A percentile compares a stretch with the other conserved stretches of the same genome.
Conservation (phyloP, 2,797 vertebrate species). For the Triplophysa bombifrons region DNA sequence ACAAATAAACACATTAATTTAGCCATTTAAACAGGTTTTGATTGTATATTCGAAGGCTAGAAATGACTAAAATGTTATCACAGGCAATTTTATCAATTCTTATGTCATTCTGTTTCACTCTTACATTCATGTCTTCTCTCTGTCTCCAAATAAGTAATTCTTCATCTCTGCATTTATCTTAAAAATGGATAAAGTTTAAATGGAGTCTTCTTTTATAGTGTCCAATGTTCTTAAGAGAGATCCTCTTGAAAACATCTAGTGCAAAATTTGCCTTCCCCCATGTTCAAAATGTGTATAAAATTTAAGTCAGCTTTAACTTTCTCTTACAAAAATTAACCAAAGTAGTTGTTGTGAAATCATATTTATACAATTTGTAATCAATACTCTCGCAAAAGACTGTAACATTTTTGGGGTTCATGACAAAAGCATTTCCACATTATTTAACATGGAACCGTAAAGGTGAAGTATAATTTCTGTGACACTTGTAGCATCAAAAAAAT, state of each 20-base stretch:
- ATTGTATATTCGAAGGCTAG: conserved; percentile 18
- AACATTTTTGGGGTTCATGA: neutral
- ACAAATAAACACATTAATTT: conserved; percentile 14
- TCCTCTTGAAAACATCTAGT: conserved; percentile 9
- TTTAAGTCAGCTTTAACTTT: neutral
- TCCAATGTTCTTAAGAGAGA: neutral
- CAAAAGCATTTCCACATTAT: conserved; percentile 27
- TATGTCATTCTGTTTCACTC: neutral
- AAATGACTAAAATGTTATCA: no score
- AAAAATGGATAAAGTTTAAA: neutral
- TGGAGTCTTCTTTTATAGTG: neutral
- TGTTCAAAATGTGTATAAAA: neutral
- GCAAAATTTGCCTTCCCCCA: conserved; percentile 21
- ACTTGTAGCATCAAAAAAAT: neutral
- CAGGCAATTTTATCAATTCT: no score
- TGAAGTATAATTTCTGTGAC: neutral
- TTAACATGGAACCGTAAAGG: neutral
- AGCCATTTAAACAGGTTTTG: neutral
- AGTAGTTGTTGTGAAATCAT: no score
- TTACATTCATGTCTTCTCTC: neutral
- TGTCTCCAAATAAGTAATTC: neutral
- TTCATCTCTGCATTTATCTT: neutral
- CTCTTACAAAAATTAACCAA: neutral
- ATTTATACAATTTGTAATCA: no score
- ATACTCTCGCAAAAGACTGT: no score